Evolutionary conservation across 2,113 vertebrate genomes (phyloP), one percentile per base, ranked within the genome.

Genomic region (Channa maculata): DNA sequence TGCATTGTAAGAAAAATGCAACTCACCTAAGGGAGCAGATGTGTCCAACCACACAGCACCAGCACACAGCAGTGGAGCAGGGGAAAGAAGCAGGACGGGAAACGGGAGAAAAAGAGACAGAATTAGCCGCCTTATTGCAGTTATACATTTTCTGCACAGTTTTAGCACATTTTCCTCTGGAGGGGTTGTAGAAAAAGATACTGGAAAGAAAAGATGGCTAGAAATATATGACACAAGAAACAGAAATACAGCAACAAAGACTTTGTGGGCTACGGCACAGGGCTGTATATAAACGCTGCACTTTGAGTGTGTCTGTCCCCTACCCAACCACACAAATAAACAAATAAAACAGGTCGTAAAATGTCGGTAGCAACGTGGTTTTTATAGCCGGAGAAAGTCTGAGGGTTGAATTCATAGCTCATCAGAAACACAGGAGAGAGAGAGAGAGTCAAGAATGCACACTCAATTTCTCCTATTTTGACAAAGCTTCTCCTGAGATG

Each of bases 1-100:
- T 51, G 36, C 34, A 71, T 8, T 12, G 24, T 13, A 39, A 55
- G 51, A 87, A 77, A 67, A 75, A 72, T 34, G 50, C 38, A 69
- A 84, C 89, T 91, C 79, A 90, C 89, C 86, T 91, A n/a, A 15
- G 64, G 65, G 51, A 77, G 65, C 70, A 79, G 83, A 82, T 75
- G 75, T 79, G 79, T 83, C 70, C 77, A 86, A 73, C 57, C 65
- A 41, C 39, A 65, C 13, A 70, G 48, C 52, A 79, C 7, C 76
- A 79, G n/a, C 60, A 63, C n/a, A 45, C 38, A 54, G 63, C 58
- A 68, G 9, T 0, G 5, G 34, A 45, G 55, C 73, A 74, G 39
- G 52, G 43, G 54, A 51, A 52, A 15, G 33, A 61, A 24, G 24
- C 4, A n/a, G 63, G 75, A 41, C 13, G 39, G 37, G 38, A 48